phyloP scores from a whole-genome alignment of 2,888 invertebrate genomes.

The Folsomia candida region DNA sequence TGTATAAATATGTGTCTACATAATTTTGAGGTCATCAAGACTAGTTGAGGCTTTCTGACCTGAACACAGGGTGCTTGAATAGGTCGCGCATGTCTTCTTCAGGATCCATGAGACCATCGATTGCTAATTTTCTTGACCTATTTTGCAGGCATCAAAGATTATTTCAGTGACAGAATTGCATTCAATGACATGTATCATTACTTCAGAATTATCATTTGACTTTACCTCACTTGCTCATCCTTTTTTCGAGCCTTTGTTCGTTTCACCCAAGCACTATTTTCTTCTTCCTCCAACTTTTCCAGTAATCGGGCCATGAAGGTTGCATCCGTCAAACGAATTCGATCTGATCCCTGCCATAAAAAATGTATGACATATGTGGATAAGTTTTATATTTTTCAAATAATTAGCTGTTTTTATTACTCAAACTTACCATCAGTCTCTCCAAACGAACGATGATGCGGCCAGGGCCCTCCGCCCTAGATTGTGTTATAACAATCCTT shows the following conservation, averaged over 20 bases:
- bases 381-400: too few species aligned
- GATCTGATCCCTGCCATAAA: conserved; percentile 60
- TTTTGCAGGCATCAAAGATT: too few species aligned
- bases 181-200: too few species aligned
- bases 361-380: too few species aligned
- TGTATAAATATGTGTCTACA: too few species aligned
- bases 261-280: conserved; percentile 64
- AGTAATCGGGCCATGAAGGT: conserved; percentile 67
- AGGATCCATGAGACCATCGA: conserved; percentile 48
- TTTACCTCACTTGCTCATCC: too few species aligned
- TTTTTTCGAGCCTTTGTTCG: conserved; percentile 66
- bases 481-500: not conserved
- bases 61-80: conserved; percentile 46
- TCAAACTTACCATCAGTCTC: conserved; percentile 63
- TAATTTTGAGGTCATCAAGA: not conserved
- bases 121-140: conserved; percentile 43
- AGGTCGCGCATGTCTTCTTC: conserved; percentile 45
- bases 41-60: conserved; percentile 19
- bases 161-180: too few species aligned
- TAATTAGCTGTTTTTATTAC: too few species aligned
- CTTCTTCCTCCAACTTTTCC: conserved; percentile 63
- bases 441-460: conserved; percentile 59
- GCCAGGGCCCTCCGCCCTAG: conserved; percentile 42
- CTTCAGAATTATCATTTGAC: too few species aligned
- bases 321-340: conserved; percentile 67